Evolutionary conservation across 2,113 vertebrate species (phyloP).

Genomic region (Gadus macrocephalus): DNA sequence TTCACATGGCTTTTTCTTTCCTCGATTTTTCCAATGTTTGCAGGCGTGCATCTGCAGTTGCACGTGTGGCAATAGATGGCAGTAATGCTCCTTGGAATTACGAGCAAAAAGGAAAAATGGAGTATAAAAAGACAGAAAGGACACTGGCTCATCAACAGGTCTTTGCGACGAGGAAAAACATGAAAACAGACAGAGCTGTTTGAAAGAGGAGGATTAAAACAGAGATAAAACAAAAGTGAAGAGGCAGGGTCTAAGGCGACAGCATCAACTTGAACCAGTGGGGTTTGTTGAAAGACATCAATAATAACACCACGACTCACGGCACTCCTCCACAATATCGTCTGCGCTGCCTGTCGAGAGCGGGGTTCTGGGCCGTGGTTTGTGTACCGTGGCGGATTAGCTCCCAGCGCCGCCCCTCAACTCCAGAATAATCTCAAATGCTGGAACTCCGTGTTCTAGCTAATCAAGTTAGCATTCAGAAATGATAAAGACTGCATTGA

Average conservation of each 20-base stretch:
- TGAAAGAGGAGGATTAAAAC: neutral
- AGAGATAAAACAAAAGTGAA: conserved; percentile 4
- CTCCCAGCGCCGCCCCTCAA: too few species aligned
- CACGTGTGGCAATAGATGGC: conserved; percentile 54
- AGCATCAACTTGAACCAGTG: neutral
- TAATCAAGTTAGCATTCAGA: too few species aligned
- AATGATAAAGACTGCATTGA: too few species aligned
- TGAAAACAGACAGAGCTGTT: neutral
- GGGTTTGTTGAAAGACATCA: neutral
- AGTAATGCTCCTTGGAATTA: conserved; percentile 50
- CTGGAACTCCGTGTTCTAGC: too few species aligned
- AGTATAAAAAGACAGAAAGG: conserved; percentile 10
- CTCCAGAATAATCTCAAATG: too few species aligned
- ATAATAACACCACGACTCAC: too few species aligned
- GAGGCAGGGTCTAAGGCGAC: neutral
- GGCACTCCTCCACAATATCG: too few species aligned
- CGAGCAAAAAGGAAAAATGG: neutral
- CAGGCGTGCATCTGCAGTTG: neutral
- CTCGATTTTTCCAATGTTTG: neutral
- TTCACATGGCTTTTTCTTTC: neutral
- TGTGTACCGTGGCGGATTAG: too few species aligned
- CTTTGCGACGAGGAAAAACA: conserved; percentile 15
- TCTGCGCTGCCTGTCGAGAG: too few species aligned
- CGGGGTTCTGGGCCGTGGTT: too few species aligned
- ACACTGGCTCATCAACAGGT: conserved; percentile 55